A percentile compares a stretch with the other conserved stretches of the same genome.
phyloP scores from a whole-genome alignment of 2,113 vertebrate species.

The Helogale parvula region DNA sequence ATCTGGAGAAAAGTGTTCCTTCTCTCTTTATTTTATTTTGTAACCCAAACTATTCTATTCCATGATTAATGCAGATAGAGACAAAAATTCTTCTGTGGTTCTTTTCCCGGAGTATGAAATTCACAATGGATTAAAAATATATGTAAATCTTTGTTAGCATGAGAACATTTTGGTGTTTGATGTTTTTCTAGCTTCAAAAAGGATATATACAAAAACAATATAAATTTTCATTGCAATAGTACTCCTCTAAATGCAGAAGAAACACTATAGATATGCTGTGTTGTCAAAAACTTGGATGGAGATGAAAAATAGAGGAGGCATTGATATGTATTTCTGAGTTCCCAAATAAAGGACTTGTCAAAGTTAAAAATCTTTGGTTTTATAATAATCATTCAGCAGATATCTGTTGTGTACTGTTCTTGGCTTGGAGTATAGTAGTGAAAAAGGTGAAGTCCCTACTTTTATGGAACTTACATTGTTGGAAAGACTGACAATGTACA shows the following conservation, averaged over 20 bases:
- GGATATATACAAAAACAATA: neutral
- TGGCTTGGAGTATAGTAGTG: neutral
- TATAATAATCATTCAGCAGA: neutral
- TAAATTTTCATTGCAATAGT: neutral
- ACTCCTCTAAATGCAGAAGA: neutral
- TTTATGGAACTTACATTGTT: neutral
- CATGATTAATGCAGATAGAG: neutral
- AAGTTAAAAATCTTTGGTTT: neutral
- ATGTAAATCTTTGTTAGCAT: neutral
- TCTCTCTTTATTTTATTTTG: neutral
- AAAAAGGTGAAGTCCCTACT: neutral
- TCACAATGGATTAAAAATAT: constrained; percentile 30
- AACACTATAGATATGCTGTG: neutral
- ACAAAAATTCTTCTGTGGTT: neutral
- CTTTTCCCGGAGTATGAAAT: constrained; percentile 3
- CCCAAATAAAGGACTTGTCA: neutral
- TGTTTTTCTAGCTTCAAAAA: constrained; percentile 28
- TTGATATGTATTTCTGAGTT: neutral
- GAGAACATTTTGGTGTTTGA: neutral
- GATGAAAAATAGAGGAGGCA: neutral
- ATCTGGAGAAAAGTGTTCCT: neutral
- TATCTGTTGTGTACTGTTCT: neutral
- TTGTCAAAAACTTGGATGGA: neutral
- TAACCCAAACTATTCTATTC: neutral
- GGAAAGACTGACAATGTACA: neutral